Conservation (phyloP, 1,140 invertebrate species). For the Colletes gigas region DNA sequence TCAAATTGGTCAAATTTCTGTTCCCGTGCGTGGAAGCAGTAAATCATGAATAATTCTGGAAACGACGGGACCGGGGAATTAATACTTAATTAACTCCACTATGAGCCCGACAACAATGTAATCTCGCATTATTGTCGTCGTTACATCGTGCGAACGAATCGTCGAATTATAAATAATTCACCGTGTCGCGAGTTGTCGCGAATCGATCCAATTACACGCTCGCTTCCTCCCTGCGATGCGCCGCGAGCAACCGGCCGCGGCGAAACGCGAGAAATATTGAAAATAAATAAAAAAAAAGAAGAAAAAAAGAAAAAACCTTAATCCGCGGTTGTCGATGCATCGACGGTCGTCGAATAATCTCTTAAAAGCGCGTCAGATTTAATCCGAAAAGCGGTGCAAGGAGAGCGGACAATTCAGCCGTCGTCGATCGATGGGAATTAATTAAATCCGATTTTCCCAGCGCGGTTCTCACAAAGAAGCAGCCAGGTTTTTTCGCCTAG, state of each 20-base stretch:
- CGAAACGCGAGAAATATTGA: neutral
- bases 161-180: constrained; percentile 18
- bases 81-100: neutral
- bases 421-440: constrained; percentile 39
- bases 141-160: neutral
- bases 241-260: no score
- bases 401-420: neutral
- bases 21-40: no score
- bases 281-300: no score
- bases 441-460: constrained; percentile 38
- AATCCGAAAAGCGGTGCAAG: constrained; percentile 18
- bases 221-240: neutral
- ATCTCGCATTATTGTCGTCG: neutral
- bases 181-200: neutral
- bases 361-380: constrained; percentile 27
- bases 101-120: neutral
- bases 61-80: neutral
- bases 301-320: constrained; percentile 16
- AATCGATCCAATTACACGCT: constrained; percentile 19
- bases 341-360: constrained; percentile 11
- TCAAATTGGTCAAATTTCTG: no score
- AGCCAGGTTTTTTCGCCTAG: neutral
- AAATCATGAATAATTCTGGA: neutral
- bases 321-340: constrained; percentile 15
- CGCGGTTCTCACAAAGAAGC: neutral